phyloP scores from a whole-genome alignment of 2,888 invertebrate species.

The Drosophila silvestris region DNA sequence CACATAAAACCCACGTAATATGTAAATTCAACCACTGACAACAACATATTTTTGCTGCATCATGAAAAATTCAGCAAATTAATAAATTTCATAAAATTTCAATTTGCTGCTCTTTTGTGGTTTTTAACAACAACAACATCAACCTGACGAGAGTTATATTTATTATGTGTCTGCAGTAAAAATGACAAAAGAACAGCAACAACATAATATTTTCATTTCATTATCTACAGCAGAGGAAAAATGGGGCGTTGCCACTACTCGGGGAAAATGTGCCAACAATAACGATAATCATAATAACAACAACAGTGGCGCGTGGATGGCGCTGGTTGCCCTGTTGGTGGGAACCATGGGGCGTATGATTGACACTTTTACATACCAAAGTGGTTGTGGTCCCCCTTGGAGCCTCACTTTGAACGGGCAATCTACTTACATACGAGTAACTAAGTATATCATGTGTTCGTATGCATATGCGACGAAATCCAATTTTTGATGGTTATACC shows the following conservation, averaged over 20 bases:
- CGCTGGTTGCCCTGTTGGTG: constrained; percentile 1
- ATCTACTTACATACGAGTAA: background rate
- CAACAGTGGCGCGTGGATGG: constrained; percentile 1
- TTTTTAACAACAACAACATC: constrained; percentile 18
- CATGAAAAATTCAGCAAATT: constrained; percentile 59
- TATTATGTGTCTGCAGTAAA: constrained; percentile 14
- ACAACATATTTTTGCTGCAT: constrained; percentile 49
- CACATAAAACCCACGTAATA: constrained; percentile 23
- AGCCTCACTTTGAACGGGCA: background rate
- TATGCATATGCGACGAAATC: constrained; percentile 10
- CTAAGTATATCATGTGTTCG: background rate
- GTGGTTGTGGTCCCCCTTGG: constrained; percentile 1
- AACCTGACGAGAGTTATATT: background rate
- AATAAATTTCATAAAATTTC: constrained; percentile 60
- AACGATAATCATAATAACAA: constrained; percentile 38
- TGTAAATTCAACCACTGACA: constrained; percentile 19
- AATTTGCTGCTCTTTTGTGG: constrained; percentile 58
- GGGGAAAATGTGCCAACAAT: constrained; percentile 28
- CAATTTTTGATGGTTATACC: constrained; percentile 8
- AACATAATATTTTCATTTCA: constrained; percentile 42
- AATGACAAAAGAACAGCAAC: constrained; percentile 24
- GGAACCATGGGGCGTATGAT: constrained; percentile 17
- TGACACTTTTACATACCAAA: constrained; percentile 30
- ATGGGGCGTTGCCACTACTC: background rate
- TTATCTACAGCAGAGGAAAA: constrained; percentile 22